phyloP scores from a whole-genome alignment of 2,888 invertebrate species.

The Xanthorhoe designata region DNA sequence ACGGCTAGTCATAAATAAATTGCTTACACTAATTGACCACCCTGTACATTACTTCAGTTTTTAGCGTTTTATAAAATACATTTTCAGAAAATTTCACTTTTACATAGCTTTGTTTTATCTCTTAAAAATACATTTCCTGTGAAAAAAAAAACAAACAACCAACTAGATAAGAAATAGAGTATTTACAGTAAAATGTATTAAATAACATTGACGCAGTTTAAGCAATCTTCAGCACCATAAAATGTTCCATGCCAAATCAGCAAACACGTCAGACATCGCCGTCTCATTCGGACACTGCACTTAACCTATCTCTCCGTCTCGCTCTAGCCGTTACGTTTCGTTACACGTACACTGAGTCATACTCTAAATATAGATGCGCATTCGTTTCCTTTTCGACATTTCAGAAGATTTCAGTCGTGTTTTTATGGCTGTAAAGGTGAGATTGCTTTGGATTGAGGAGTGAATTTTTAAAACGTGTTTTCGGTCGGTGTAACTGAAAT shows the following conservation, averaged over 20 bases:
- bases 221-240: neutral
- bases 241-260: conserved; percentile 14
- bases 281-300: conserved; percentile 20
- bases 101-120: too few species aligned
- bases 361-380: conserved; percentile 27
- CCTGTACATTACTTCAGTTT: too few species aligned
- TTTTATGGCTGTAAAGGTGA: neutral
- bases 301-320: conserved; percentile 17
- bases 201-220: neutral
- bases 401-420: conserved; percentile 7
- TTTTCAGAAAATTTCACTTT: too few species aligned
- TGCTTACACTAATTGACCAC: too few species aligned
- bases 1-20: too few species aligned
- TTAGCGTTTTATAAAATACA: too few species aligned
- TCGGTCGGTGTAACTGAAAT: conserved; percentile 8
- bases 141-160: too few species aligned
- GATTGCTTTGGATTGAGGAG: conserved; percentile 2
- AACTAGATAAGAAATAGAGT: too few species aligned
- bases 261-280: conserved; percentile 18
- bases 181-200: too few species aligned
- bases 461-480: conserved; percentile 1
- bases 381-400: conserved; percentile 19
- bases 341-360: conserved; percentile 31
- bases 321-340: conserved; percentile 26
- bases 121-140: too few species aligned